phyloP scores from a whole-genome alignment of 1,140 invertebrate genomes.

The Lasaia peninsularis region DNA sequence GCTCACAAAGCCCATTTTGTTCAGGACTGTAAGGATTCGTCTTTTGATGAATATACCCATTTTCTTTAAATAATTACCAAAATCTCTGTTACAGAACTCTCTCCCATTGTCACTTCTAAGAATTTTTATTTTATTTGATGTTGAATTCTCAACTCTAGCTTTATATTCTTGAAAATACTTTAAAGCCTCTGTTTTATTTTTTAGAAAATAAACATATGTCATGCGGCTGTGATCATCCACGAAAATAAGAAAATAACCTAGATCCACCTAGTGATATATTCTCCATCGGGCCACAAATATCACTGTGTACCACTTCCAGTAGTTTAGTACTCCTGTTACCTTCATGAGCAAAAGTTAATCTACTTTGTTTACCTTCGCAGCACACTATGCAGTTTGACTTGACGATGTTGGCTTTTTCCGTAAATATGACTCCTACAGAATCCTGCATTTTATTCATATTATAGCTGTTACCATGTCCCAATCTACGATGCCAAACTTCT shows the following conservation, averaged over 20 bases:
- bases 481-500: conserved; percentile 30
- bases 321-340: neutral
- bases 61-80: neutral
- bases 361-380: neutral
- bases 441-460: conserved; percentile 1
- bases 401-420: neutral
- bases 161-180: neutral
- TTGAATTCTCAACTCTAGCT: neutral
- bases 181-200: neutral
- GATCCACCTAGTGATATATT: neutral
- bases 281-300: neutral
- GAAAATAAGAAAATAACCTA: conserved; percentile 1
- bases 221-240: neutral
- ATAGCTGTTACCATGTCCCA: conserved; percentile 21
- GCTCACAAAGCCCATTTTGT: neutral
- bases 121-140: neutral
- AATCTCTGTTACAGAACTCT: neutral
- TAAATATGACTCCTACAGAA: neutral
- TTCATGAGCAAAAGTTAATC: neutral
- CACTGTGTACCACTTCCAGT: neutral
- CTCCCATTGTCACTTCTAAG: neutral
- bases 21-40: neutral
- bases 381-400: neutral
- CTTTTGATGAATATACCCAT: neutral
- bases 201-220: conserved; percentile 5